Evolutionary conservation across 23 tunicate genomes (phyloP).

Genomic region (Styela plicata): DNA sequence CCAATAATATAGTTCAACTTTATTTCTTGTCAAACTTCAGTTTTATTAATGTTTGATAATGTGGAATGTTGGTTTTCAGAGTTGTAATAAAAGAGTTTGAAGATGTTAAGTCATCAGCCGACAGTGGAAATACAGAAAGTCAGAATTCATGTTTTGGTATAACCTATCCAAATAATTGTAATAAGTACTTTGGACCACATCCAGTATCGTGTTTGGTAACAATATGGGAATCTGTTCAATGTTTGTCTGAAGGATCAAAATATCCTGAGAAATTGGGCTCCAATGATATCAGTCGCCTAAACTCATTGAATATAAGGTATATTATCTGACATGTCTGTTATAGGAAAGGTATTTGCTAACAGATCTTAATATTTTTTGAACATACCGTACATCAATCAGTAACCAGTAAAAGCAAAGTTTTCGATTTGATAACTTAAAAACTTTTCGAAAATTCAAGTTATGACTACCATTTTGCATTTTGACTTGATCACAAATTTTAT

Average conservation of each 20-base stretch:
- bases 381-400: too few relatives aligned
- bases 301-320: slow-evolving; percentile 9
- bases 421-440: too few relatives aligned
- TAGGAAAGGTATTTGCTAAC: not conserved
- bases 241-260: slow-evolving; percentile 13
- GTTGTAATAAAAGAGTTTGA: slow-evolving; percentile 3
- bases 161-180: slow-evolving; percentile 9
- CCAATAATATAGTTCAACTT: not conserved
- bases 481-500: too few relatives aligned
- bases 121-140: slow-evolving; percentile 12
- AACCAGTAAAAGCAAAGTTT: too few relatives aligned
- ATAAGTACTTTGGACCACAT: slow-evolving; percentile 25
- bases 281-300: not conserved
- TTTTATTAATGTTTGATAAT: not conserved
- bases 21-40: not conserved
- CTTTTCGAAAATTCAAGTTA: too few relatives aligned
- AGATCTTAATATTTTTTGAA: not conserved
- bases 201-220: slow-evolving; percentile 19
- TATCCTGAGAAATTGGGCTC: slow-evolving; percentile 28
- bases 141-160: not conserved
- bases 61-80: slow-evolving; percentile 4
- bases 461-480: too few relatives aligned
- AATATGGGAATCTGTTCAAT: slow-evolving; percentile 11
- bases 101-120: not conserved
- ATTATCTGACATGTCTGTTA: too few relatives aligned